These are phyloP conservation scores for Platerodrilus igneus DNA, from an alignment of 2,888 invertebrate genomes.

Conservation along the genomic window DNA sequence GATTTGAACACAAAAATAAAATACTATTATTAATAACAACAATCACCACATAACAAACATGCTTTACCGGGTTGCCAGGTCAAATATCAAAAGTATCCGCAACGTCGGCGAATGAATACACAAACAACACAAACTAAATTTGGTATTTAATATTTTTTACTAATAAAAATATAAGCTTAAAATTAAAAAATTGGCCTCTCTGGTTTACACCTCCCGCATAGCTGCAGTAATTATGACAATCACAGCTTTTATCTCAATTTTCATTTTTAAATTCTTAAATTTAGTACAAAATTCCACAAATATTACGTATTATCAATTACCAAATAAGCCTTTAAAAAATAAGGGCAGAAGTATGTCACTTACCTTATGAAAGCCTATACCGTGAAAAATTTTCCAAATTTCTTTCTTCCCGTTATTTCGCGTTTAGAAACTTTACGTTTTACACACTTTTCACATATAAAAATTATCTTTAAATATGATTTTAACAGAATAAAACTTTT, in stretches of 20 bases:
- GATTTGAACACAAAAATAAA: no score
- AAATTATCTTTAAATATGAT: conserved; percentile 43
- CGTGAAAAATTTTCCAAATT: conserved; percentile 34
- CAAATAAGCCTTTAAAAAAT: conserved; percentile 7
- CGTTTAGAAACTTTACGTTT: conserved; percentile 35
- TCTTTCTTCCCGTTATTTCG: conserved; percentile 37
- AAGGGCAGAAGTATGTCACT: conserved; percentile 46
- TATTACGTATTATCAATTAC: no score
- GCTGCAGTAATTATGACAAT: no score
- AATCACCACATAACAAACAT: conserved; percentile 39
- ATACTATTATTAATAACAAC: no score
- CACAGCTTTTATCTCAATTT: no score
- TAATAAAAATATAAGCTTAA: conserved; percentile 20
- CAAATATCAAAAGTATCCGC: conserved; percentile 46
- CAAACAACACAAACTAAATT: conserved; percentile 47
- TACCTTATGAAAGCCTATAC: conserved; percentile 45
- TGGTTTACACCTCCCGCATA: conserved; percentile 39
- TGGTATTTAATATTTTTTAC: conserved; percentile 34
- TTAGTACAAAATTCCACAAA: conserved; percentile 6
- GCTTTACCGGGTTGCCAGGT: conserved; percentile 49
- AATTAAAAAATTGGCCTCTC: conserved; percentile 6
- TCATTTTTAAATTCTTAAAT: no score
- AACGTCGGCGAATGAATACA: conserved; percentile 45
- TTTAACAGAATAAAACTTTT: conserved; percentile 47
- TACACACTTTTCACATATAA: conserved; percentile 39